Conservation (phyloP, 2,113 vertebrate genomes). For the Callionymus lyra region DNA sequence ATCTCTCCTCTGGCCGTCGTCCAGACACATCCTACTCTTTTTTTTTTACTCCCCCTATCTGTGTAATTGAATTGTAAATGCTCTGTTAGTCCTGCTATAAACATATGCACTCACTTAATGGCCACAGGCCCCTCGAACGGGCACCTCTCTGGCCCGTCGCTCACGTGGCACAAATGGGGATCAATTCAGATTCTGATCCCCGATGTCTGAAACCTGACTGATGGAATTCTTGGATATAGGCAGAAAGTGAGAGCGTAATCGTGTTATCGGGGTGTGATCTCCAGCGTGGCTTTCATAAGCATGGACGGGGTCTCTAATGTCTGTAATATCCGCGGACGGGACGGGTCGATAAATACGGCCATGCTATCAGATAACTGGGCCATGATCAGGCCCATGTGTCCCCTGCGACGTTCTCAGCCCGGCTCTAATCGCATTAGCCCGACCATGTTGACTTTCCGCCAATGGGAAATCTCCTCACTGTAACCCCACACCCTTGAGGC, state of each 20-base stretch:
- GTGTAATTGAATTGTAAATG: conserved; percentile 73
- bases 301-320: conserved; percentile 52
- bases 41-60: conserved; percentile 42
- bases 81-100: conserved; percentile 58
- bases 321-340: conserved; percentile 51
- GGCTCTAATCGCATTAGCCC: conserved; percentile 69
- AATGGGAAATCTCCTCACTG: conserved; percentile 68
- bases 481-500: conserved; percentile 66
- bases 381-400: conserved; percentile 73
- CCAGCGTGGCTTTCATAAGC: conserved; percentile 53
- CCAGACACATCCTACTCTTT: conserved; percentile 62
- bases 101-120: conserved; percentile 55
- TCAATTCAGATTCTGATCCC: conserved; percentile 53
- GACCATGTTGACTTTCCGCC: conserved; percentile 68
- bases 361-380: conserved; percentile 63
- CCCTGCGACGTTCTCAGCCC: conserved; percentile 57
- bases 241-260: conserved; percentile 59
- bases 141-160: conserved; percentile 49
- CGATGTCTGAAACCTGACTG: conserved; percentile 49
- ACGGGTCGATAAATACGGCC: conserved; percentile 61
- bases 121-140: conserved; percentile 30
- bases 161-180: conserved; percentile 30
- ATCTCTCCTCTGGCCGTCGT: conserved; percentile 65
- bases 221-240: conserved; percentile 55
- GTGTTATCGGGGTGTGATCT: conserved; percentile 55